Base-by-base conservation (phyloP, 2,113 vertebrate genomes). In the Nansenia antarctica region DNA sequence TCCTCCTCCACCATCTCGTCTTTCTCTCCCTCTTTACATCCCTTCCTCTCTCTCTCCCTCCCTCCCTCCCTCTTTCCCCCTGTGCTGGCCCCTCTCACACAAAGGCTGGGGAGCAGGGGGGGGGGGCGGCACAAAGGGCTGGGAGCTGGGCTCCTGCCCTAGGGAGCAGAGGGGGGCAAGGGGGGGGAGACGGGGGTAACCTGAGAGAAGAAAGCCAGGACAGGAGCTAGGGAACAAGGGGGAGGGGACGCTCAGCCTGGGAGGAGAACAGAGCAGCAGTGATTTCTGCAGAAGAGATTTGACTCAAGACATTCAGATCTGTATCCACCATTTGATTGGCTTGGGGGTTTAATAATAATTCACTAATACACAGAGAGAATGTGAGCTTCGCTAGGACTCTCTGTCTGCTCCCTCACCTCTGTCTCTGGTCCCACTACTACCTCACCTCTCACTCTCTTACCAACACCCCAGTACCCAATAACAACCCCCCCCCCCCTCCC, bases 151-250 rank as follows among this genome's bases (percentile, higher is more conserved):
- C 77, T 85, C 80, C 85, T 77, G 79, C 86, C 85, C 80, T 78
- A 57, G 82, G 74, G 83, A 70, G 66, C 82, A 87, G 82, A 77
- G 84, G 83, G 80, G 81, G 83, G 78, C 62, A 70, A 79, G 5
- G 14, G 45, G 65, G 31, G 70, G 59, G 35, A 22, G 61, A 60
- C 66, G 52, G 52, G 57, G 74, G 82, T 77, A 86, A 87, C 69
- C 74, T 72, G 82, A 85, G 83, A 87, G 83, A 85, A 88, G 79
- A 89, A 85, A 85, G 85, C 82, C 81, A 84, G 64, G 84, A 84
- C 74, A 82, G 73, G 72, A 85, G 78, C 80, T 34, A 55, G 59
- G 58, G 37, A 11, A 31, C 39, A 63, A 20, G 45, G 2, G 20
- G 52, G 73, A 70, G 55, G 73, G 53, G 69, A 58, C 2, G n/a